Evolutionary conservation across 2,888 invertebrate species (phyloP), one percentile per base, ranked within the genome.

Genomic region (Epinotia nisella): DNA sequence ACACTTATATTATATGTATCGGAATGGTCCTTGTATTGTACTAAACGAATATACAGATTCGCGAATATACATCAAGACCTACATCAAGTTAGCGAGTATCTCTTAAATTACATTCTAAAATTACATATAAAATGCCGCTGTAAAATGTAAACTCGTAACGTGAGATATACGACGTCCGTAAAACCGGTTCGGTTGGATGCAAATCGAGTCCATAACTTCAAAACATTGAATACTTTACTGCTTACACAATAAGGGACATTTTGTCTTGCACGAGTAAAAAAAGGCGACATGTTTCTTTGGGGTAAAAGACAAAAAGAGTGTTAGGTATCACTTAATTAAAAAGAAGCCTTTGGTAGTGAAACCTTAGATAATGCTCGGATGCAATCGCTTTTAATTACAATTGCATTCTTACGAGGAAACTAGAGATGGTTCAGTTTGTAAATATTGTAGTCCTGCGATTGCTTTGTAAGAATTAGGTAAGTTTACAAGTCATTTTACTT

Each of bases 321-420:
- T 87, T 80, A 80, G 83, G 82, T 88, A 84, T 87, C 87, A 84
- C 83, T 89, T 90, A 88, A 90, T 91, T 91, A 90, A 87, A 87
- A 79, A 67, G 90, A 91, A 91, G 85, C 90, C 91, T 77, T 86
- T 84, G 61, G 58, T 62, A 53, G 83, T 78, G 91, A 91, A 91
- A 83, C 90, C 91, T 81, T 87, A 87, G 80, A 79, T 80, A 62
- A 81, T 75, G 78, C 77, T 80, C 73, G 78, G 81, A 81, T 82
- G 85, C 81, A 84, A 85, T 83, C 78, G 79, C 80, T 72, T 83
- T 79, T 80, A 81, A 84, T 86, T 79, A 76, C 73, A 78, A 78
- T 81, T 75, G 74, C 73, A 71, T 75, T 75, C 69, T 68, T 73
- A 66, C 59, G 71, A 69, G 61, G 65, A 69, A 68, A 74, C 69